Conservation (phyloP, 2,888 invertebrate genomes). For the Clitarchus hookeri region DNA sequence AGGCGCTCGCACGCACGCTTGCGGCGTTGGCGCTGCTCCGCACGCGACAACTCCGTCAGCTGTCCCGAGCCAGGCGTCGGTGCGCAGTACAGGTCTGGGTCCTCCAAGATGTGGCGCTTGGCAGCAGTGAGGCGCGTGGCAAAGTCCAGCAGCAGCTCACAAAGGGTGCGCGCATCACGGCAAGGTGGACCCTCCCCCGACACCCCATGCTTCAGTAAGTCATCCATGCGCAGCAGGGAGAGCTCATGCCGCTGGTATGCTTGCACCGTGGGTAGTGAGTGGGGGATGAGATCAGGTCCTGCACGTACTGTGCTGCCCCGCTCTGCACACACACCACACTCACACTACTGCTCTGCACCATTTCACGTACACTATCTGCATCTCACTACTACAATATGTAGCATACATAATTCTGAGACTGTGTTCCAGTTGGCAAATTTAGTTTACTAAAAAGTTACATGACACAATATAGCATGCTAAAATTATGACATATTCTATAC, state of each 20-base stretch:
- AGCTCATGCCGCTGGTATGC: constrained; percentile 77
- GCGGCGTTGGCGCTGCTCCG: constrained; percentile 69
- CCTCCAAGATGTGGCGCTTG: constrained; percentile 80
- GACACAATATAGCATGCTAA: no score
- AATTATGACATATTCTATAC: no score
- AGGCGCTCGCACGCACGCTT: constrained; percentile 74
- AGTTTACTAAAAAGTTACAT: no score
- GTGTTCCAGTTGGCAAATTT: no score
- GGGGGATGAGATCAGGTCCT: constrained; percentile 27
- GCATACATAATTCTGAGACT: no score
- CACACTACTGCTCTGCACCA: neutral
- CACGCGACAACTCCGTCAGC: constrained; percentile 60
- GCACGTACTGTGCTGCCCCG: neutral
- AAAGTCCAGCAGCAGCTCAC: constrained; percentile 76
- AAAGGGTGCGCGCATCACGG: constrained; percentile 66
- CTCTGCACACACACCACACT: neutral
- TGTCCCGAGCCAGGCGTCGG: constrained; percentile 38
- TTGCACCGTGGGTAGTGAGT: constrained; percentile 65
- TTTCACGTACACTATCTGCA: no score
- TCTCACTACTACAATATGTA: no score
- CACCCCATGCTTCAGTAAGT: constrained; percentile 70
- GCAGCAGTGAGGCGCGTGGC: constrained; percentile 77
- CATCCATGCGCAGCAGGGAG: constrained; percentile 74
- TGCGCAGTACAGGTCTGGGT: constrained; percentile 74
- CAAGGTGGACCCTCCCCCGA: constrained; percentile 66